Evolutionary conservation across 1,140 invertebrate genomes (phyloP).

Genomic region (Pissodes strobi): DNA sequence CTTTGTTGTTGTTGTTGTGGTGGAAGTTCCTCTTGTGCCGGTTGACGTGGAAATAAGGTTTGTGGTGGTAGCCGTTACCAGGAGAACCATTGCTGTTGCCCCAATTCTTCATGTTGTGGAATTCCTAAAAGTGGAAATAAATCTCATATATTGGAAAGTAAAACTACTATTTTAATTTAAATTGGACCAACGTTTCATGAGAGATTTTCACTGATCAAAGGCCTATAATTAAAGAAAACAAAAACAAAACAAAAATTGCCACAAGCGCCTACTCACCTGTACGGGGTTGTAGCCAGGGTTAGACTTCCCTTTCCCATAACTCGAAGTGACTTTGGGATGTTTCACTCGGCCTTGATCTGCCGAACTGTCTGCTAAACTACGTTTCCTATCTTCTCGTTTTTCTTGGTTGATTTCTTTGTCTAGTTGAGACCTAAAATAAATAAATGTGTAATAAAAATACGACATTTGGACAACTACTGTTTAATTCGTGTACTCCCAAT

Average conservation of each 20-base stretch:
- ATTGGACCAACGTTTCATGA: too few relatives aligned
- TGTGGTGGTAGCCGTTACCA: slow-evolving; percentile 38
- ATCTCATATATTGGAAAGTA: neutral
- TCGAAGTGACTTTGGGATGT: slow-evolving; percentile 64
- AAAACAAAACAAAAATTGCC: too few relatives aligned
- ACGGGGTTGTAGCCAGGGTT: slow-evolving; percentile 72
- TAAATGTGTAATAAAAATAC: too few relatives aligned
- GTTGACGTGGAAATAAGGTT: slow-evolving; percentile 45
- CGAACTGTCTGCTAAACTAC: slow-evolving; percentile 62
- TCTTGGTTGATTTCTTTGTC: slow-evolving; percentile 71
- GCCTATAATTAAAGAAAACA: too few relatives aligned
- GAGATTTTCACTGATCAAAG: too few relatives aligned
- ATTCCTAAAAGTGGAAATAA: slow-evolving; percentile 46
- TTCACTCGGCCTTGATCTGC: slow-evolving; percentile 71
- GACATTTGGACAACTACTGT: too few relatives aligned
- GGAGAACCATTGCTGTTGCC: slow-evolving; percentile 24
- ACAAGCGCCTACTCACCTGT: slow-evolving; percentile 60
- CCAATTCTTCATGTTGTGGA: slow-evolving; percentile 52
- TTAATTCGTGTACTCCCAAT: too few relatives aligned
- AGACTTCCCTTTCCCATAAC: slow-evolving; percentile 52
- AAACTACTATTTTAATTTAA: neutral
- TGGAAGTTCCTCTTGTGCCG: slow-evolving; percentile 50
- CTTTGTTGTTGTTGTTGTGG: slow-evolving; percentile 49
- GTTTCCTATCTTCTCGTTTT: slow-evolving; percentile 68
- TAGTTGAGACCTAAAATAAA: slow-evolving; percentile 60